phyloP scores from a whole-genome alignment of 2,888 invertebrate genomes.

The Eristalis arbustorum region DNA sequence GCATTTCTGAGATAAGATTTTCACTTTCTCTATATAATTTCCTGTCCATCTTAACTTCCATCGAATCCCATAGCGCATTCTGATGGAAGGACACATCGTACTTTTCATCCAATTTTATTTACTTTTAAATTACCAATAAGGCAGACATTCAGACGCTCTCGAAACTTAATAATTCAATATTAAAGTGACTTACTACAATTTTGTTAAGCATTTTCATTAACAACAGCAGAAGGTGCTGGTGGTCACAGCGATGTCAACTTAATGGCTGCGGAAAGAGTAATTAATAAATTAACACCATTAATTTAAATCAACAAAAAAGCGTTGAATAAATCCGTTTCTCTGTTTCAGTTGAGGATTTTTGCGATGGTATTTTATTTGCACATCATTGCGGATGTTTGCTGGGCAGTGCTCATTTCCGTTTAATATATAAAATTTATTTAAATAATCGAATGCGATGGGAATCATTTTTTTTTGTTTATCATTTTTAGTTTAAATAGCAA shows the following conservation, averaged over 20 bases:
- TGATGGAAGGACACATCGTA: too few species aligned
- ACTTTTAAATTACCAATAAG: neutral
- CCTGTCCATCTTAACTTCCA: too few species aligned
- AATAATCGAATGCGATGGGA: neutral
- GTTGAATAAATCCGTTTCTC: neutral
- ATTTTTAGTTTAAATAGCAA: neutral
- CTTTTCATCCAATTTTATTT: neutral
- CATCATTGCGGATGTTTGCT: neutral
- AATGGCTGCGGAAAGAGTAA: neutral
- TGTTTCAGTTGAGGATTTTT: neutral
- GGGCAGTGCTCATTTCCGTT: neutral
- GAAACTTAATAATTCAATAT: neutral
- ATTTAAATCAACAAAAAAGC: conserved; percentile 6
- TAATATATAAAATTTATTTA: neutral
- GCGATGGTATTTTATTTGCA: neutral
- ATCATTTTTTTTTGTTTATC: neutral
- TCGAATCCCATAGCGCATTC: too few species aligned
- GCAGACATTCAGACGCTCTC: neutral
- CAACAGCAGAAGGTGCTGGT: neutral
- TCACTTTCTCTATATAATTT: too few species aligned
- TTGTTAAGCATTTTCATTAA: neutral
- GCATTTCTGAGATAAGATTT: too few species aligned
- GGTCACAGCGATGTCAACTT: neutral
- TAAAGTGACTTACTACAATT: neutral
- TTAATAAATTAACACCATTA: conserved; percentile 25